Evolutionary conservation across 2,888 invertebrate genomes (phyloP), one percentile per base, ranked within the genome.

Genomic region (Resseliella maxima): DNA sequence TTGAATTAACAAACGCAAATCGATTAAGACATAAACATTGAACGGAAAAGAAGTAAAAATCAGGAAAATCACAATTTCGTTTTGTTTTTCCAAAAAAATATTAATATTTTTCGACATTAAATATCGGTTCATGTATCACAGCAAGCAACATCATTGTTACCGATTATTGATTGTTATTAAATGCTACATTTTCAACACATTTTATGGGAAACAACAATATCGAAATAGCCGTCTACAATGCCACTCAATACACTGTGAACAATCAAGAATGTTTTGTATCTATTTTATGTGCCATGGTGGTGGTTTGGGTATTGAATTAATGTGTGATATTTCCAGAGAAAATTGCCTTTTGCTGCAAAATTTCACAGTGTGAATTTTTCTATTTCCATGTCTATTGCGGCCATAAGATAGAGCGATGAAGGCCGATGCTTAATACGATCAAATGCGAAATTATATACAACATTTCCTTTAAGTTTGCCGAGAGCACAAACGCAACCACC

Each of bases 121-220:
- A 31, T 31, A 35, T 31, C 41, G 41, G 41, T 41, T 18, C 18
- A 2, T 50, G 18, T 18, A 50, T 59, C 72, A 72, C 72, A 72
- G 31, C 31, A 72, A 31, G 72, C 72, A 72, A 72, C 72, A 72
- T 72, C 72, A 72, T 72, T 72, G 31, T 72, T 72, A 72, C 72
- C n/a, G 27, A 72, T 72, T 72, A 72, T 72, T 72, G 72, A 72
- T 72, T 72, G 72, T 72, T 72, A 72, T 72, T 72, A 72, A 72
- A 72, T 72, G 72, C 72, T 31, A 72, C 72, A 72, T 31, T 72
- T 72, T 72, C 72, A 72, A 72, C 72, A 72, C 72, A 31, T 72
- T 72, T 72, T 59, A 59, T n/a, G 2, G 24, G 27, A 59, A 59
- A 24, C 59, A 59, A 59, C 59, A 59, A 5, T 24, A 50, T 21